Evolutionary conservation across 2,113 vertebrate genomes (phyloP), one percentile per base, ranked within the genome.

Genomic region (Spilogale gracilis): DNA sequence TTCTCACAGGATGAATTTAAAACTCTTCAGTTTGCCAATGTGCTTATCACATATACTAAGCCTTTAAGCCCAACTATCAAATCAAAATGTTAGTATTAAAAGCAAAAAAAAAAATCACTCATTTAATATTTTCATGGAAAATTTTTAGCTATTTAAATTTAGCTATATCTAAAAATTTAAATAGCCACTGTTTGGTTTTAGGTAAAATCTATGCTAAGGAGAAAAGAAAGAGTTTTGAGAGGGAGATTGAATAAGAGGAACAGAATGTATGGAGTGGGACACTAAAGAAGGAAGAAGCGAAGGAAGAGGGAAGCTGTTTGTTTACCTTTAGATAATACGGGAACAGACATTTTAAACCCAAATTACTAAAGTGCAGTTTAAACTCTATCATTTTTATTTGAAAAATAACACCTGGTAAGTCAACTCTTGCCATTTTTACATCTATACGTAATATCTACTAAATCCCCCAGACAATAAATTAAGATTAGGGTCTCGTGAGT

Each of bases 81-180:
- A 87, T 88, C 90, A 92, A 94, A 97, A 95, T 50, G 78, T 65
- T 76, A 85, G 9, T 69, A 73, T 56, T 85, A 90, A 92, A 97
- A 96, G 71, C 12, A 69, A 65, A 67, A 91, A 95, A 95, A 95
- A 95, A 43, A 84, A 93, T 85, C 48, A 5, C 79, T 87, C 67
- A 90, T 91, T 94, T 91, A 79, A 89, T 61, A 89, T 79, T 91
- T 93, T 88, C 81, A 93, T 43, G 85, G 63, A 80, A 90, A 92
- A 76, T 12, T 8, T 74, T 95, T 65, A 82, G 60, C 82, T 83
- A 92, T 76, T 92, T 92, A 96, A 95, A 95, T 90, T 79, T 90
- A 91, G 60, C 80, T 85, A 12, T 50, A 60, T n/a, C 50, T 60
- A 85, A 91, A 79, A 87, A 85, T 88, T 91, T 94, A 97, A 93